phyloP scores from a whole-genome alignment of 2,113 vertebrate genomes.

The Psilopsiagon aurifrons region DNA sequence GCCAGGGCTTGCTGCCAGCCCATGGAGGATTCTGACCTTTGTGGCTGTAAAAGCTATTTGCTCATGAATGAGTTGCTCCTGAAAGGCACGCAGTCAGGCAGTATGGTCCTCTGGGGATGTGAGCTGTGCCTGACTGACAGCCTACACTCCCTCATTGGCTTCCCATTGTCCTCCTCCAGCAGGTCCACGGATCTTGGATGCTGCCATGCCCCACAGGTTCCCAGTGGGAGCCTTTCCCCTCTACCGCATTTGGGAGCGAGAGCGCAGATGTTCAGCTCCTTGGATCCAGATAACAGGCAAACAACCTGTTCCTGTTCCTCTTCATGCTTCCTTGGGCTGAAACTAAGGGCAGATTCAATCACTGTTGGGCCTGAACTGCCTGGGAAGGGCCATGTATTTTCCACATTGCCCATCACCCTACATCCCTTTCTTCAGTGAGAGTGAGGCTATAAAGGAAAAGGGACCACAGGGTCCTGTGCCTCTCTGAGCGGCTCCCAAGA shows the following conservation, averaged over 20 bases:
- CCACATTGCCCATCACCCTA: neutral
- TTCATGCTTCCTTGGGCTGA: conserved; percentile 4
- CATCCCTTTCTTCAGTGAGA: neutral
- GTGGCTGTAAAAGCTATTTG: neutral
- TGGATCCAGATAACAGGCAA: conserved; percentile 13
- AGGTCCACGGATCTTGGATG: neutral
- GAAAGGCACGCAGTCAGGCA: neutral
- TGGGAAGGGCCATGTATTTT: neutral
- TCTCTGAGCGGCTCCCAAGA: neutral
- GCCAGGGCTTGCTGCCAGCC: neutral
- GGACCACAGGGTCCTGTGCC: neutral
- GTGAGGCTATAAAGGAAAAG: neutral
- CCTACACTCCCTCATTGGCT: neutral
- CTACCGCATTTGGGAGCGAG: neutral
- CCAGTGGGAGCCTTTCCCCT: neutral
- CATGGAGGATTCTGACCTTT: neutral
- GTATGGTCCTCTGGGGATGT: neutral
- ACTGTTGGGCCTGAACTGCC: neutral
- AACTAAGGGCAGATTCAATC: neutral
- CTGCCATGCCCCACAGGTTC: neutral
- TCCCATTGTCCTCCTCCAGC: neutral
- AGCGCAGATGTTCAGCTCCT: neutral
- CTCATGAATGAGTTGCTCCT: neutral
- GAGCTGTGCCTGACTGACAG: neutral
- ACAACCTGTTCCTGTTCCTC: conserved; percentile 1